Percentiles rank a stretch among this genome's conserved stretches.
These are phyloP conservation scores for Ophioninae sp. DNA, from an alignment of 2,888 invertebrate species.

Conservation along the genomic window DNA sequence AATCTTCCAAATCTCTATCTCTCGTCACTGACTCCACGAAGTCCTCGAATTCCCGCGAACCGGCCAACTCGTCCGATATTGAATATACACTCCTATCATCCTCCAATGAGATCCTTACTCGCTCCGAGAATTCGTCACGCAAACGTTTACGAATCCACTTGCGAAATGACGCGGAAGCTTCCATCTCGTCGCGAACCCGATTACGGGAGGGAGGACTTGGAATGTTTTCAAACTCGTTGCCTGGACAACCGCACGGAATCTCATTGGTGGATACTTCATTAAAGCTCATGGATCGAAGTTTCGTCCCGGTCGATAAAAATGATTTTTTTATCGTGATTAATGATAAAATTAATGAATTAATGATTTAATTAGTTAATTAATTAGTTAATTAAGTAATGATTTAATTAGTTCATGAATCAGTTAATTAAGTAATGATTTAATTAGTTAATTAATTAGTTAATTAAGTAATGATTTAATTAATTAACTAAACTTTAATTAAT, in stretches of 20 bases:
- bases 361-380: too few species aligned
- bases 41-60: conserved; percentile 55
- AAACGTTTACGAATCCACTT: conserved; percentile 75
- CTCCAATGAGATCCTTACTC: conserved; percentile 40
- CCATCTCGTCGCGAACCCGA: conserved; percentile 63
- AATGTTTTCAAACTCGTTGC: conserved; percentile 37
- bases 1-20: conserved; percentile 60
- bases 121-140: conserved; percentile 71
- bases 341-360: background rate
- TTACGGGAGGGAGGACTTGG: background rate
- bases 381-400: too few species aligned
- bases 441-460: too few species aligned
- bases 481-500: too few species aligned
- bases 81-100: conserved; percentile 35
- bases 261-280: background rate
- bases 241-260: background rate
- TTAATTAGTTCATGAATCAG: too few species aligned
- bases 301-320: background rate
- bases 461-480: too few species aligned
- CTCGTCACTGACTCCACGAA: conserved; percentile 70
- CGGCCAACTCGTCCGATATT: conserved; percentile 51
- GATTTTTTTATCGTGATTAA: background rate
- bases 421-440: too few species aligned
- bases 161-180: conserved; percentile 70
- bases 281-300: background rate